These are phyloP conservation scores for Enteromius thamalakanensis DNA, from an alignment of 2,797 vertebrate genomes.

Conservation along the genomic window DNA sequence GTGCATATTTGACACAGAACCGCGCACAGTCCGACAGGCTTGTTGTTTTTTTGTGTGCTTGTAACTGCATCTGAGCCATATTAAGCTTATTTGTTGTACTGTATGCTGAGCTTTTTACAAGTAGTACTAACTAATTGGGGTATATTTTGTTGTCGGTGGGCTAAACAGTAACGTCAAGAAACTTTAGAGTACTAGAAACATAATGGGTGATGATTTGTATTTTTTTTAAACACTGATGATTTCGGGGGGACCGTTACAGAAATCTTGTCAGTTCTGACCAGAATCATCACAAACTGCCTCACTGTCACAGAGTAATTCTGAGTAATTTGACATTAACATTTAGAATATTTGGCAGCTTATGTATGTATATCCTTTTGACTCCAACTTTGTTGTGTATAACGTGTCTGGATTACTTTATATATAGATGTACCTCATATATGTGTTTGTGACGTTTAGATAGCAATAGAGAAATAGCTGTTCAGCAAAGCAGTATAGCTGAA, in stretches of 20 bases:
- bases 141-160: slow-evolving; percentile 49
- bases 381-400: slow-evolving; percentile 68
- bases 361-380: slow-evolving; percentile 58
- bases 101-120: slow-evolving; percentile 60
- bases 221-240: slow-evolving; percentile 27
- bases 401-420: slow-evolving; percentile 74
- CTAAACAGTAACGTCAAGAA: slow-evolving; percentile 56
- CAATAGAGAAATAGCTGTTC: slow-evolving; percentile 72
- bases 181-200: slow-evolving; percentile 34
- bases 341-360: slow-evolving; percentile 57
- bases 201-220: neutral
- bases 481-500: slow-evolving; percentile 67
- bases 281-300: slow-evolving; percentile 49
- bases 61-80: slow-evolving; percentile 83
- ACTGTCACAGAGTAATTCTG: slow-evolving; percentile 31
- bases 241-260: slow-evolving; percentile 52
- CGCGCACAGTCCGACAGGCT: slow-evolving; percentile 48
- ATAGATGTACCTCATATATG: slow-evolving; percentile 69
- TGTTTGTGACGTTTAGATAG: slow-evolving; percentile 78
- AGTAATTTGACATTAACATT: slow-evolving; percentile 51
- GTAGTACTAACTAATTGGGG: slow-evolving; percentile 54
- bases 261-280: slow-evolving; percentile 61
- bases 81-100: slow-evolving; percentile 66
- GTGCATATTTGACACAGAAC: slow-evolving; percentile 57
- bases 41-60: slow-evolving; percentile 67